Evolutionary conservation across 2,888 invertebrate genomes (phyloP), one percentile per base, ranked within the genome.

Genomic region (Drosophila nigricruria): DNA sequence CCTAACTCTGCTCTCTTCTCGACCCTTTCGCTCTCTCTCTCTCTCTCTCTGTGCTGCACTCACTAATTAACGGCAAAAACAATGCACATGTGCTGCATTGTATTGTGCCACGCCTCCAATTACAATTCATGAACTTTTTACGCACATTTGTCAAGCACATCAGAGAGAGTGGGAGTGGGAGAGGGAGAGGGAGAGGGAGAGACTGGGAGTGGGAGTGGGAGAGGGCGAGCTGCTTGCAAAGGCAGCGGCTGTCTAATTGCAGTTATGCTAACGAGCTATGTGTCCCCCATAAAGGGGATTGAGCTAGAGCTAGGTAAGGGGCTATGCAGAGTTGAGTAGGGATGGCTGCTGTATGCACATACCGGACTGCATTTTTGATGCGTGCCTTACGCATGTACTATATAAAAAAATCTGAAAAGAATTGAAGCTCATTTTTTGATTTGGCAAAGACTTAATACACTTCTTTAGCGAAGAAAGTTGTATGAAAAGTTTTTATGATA

Each of bases 101-200:
- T 64, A 27, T 63, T 30, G 34, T 34, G 74, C 57, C 69, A 56
- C 72, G 60, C 71, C 70, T 76, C 70, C 82, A 81, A 74, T 88
- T 76, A 66, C 62, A 76, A 80, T 78, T 78, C 89, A 80, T 73
- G 78, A 80, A 88, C 83, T 86, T 85, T 49, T 88, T 86, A 86
- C 90, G 85, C 85, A 86, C 90, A 86, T 90, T 86, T 90, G 90
- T 88, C 81, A 74, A 82, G 85, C 56, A 59, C 45, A 59, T 30
- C 45, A 25, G 49, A 32, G 16, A 34, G 16, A 1, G 36, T 1
- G 14, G 4, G 14, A 1, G n/a, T n/a, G n/a, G n/a, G n/a, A n/a
- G 18, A 18, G 49, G 16, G 32, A 14, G 5, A n/a, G n/a, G 5
- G n/a, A 34, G 16, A 16, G 34, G 14, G 50, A 20, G 20, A 9